Evolutionary conservation across 2,113 vertebrate species (phyloP).

Genomic region (Varanus salvator): DNA sequence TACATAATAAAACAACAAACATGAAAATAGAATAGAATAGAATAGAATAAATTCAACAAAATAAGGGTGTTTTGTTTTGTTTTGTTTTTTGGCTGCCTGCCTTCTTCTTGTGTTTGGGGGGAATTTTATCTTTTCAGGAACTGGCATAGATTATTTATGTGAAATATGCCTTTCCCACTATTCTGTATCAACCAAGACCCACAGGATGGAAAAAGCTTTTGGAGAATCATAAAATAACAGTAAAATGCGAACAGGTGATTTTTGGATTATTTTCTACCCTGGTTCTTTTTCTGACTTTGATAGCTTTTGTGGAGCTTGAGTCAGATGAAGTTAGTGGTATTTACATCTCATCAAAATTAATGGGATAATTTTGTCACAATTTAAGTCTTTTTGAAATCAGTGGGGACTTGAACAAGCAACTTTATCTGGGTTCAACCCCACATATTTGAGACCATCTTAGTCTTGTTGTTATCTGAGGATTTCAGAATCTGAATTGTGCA

Average conservation of each 20-base stretch:
- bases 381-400: too few relatives aligned
- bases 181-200: background rate
- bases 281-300: too few relatives aligned
- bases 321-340: too few relatives aligned
- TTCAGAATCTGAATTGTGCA: background rate
- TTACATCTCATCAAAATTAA: too few relatives aligned
- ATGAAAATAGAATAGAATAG: background rate
- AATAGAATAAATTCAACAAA: background rate
- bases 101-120: background rate
- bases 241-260: background rate
- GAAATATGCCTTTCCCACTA: background rate
- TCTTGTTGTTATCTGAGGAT: background rate
- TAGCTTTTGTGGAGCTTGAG: too few relatives aligned
- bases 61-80: too few relatives aligned
- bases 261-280: too few relatives aligned
- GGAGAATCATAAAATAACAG: background rate
- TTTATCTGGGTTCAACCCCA: too few relatives aligned
- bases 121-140: background rate
- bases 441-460: background rate
- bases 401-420: too few relatives aligned
- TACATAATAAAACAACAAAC: background rate
- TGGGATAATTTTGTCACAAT: too few relatives aligned
- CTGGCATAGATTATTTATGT: background rate
- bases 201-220: background rate
- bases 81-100: too few relatives aligned